These are phyloP conservation scores for Telenomus remus DNA, from an alignment of 1,140 invertebrate genomes.

Conservation along the genomic window DNA sequence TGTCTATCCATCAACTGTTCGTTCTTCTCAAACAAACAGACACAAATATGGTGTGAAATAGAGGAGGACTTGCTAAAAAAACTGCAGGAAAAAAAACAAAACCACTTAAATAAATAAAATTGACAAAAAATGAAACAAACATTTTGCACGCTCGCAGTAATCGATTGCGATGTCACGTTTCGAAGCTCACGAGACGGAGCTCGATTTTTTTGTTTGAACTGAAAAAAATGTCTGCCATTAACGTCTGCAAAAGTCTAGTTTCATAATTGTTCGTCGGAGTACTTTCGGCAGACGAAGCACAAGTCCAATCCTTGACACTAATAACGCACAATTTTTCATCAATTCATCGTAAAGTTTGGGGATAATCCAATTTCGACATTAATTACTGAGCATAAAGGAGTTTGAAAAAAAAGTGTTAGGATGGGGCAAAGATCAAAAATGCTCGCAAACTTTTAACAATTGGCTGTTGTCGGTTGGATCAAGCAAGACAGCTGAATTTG, in stretches of 20 bases:
- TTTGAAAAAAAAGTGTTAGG: too few species aligned
- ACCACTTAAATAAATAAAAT: too few species aligned
- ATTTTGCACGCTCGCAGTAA: too few species aligned
- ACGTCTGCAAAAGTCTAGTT: slow-evolving; percentile 27
- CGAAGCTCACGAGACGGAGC: too few species aligned
- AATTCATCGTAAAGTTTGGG: slow-evolving; percentile 28
- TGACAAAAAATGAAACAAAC: too few species aligned
- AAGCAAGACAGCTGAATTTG: slow-evolving; percentile 5
- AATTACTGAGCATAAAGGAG: slow-evolving; percentile 16
- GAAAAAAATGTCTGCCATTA: slow-evolving; percentile 26
- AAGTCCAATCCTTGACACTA: slow-evolving; percentile 32
- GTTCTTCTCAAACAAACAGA: too few species aligned
- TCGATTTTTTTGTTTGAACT: too few species aligned
- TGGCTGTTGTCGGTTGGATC: not conserved
- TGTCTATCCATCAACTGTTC: too few species aligned
- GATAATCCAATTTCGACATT: slow-evolving; percentile 40
- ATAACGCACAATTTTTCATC: slow-evolving; percentile 44
- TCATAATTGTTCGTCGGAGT: slow-evolving; percentile 37
- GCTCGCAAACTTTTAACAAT: slow-evolving; percentile 19
- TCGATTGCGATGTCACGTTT: too few species aligned
- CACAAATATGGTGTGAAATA: too few species aligned
- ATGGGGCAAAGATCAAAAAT: slow-evolving; percentile 6
- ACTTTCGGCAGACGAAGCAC: slow-evolving; percentile 13
- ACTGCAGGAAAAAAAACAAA: too few species aligned
- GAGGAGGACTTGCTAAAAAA: too few species aligned